Evolutionary conservation across 1,140 invertebrate genomes (phyloP).

Genomic region (Popillia japonica): DNA sequence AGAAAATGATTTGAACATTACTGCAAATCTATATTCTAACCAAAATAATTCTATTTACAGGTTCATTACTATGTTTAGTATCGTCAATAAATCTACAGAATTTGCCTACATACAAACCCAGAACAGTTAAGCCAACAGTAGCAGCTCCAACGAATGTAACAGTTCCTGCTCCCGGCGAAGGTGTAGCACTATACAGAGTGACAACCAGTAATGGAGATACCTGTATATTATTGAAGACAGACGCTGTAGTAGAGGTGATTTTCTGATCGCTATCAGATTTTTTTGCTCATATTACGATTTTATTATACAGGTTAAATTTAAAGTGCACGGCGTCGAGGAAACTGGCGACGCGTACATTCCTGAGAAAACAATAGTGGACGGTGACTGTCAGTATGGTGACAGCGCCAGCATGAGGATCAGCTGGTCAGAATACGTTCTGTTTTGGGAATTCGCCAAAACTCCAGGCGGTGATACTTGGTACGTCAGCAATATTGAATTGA

Average conservation of each 20-base stretch:
- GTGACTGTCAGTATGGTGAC: conserved; percentile 74
- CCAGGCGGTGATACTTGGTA: conserved; percentile 88
- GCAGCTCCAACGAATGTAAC: conserved; percentile 45
- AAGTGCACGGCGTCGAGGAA: conserved; percentile 54
- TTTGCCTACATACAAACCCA: conserved; percentile 48
- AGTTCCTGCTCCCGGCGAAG: conserved; percentile 43
- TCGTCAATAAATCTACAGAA: conserved; percentile 34
- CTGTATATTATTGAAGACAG: conserved; percentile 58
- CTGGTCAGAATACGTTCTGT: conserved; percentile 75
- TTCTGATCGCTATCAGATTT: too few species aligned
- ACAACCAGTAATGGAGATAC: conserved; percentile 54
- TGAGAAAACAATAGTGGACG: conserved; percentile 53
- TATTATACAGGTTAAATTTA: conserved; percentile 54
- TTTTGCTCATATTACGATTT: too few species aligned
- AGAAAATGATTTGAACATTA: too few species aligned
- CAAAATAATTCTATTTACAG: not conserved
- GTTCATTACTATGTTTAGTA: conserved; percentile 1
- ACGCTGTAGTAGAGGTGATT: conserved; percentile 58
- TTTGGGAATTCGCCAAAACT: conserved; percentile 78
- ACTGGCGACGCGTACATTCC: conserved; percentile 56
- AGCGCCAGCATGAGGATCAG: conserved; percentile 71
- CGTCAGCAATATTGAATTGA: conserved; percentile 75
- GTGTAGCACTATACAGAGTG: conserved; percentile 52
- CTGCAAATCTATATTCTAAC: too few species aligned
- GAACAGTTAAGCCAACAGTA: conserved; percentile 50